Percentiles rank a stretch among this genome's conserved stretches.
phyloP scores from a whole-genome alignment of 2,113 vertebrate genomes.

The Petrocephalus microphthalmus region DNA sequence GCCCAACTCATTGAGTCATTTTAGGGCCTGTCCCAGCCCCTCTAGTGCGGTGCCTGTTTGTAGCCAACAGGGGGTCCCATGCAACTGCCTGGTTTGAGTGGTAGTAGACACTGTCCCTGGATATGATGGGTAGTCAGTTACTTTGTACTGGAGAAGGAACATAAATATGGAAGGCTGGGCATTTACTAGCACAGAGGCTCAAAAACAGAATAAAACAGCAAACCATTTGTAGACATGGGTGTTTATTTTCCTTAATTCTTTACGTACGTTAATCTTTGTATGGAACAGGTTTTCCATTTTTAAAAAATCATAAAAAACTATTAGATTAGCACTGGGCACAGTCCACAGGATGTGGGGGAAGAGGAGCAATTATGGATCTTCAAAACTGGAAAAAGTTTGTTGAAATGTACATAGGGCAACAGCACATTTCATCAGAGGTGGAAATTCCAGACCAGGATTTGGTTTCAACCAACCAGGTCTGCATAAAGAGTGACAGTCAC shows the following conservation, averaged over 20 bases:
- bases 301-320: conserved; percentile 34
- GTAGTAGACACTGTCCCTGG: neutral
- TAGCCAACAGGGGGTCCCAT: neutral
- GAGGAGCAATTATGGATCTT: neutral
- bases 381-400: neutral
- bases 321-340: conserved; percentile 11
- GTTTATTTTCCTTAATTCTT: conserved; percentile 19
- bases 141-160: neutral
- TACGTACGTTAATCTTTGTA: conserved; percentile 17
- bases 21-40: neutral
- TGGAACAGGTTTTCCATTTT: conserved; percentile 42
- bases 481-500: too few species aligned
- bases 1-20: neutral
- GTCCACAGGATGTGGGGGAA: conserved; percentile 19
- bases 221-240: neutral
- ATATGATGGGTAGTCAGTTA: neutral
- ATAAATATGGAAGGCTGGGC: neutral
- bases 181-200: too few species aligned
- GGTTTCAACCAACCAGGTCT: too few species aligned
- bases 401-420: conserved; percentile 10
- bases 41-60: neutral
- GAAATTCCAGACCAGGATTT: too few species aligned
- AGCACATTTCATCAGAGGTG: neutral
- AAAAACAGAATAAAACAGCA: neutral
- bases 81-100: neutral